phyloP scores from a whole-genome alignment of 2,888 invertebrate genomes.

The Plebejus melissa region DNA sequence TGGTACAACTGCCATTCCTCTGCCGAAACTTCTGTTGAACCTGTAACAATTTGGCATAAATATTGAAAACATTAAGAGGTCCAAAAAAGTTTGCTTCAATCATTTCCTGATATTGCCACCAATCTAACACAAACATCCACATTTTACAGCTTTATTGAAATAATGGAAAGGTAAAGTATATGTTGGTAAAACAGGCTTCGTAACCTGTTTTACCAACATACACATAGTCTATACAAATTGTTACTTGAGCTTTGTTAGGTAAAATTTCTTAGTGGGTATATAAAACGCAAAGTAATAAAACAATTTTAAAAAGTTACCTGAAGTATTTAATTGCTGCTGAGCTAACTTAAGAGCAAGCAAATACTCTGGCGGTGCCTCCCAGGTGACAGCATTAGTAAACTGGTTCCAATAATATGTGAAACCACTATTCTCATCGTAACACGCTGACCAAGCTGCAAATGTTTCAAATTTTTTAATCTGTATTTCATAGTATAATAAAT shows the following conservation, averaged over 20 bases:
- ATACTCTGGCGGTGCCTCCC: constrained; percentile 80
- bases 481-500: neutral
- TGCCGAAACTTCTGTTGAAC: constrained; percentile 64
- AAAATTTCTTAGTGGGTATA: too few relatives aligned
- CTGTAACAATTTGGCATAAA: constrained; percentile 39
- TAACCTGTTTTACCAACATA: too few relatives aligned
- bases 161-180: too few relatives aligned
- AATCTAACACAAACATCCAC: too few relatives aligned
- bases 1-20: constrained; percentile 73
- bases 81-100: too few relatives aligned
- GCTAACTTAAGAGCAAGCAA: constrained; percentile 65
- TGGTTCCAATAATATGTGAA: constrained; percentile 82
- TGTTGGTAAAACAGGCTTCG: too few relatives aligned
- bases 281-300: too few relatives aligned
- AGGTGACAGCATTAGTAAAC: constrained; percentile 79
- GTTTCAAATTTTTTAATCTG: neutral
- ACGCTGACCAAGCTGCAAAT: constrained; percentile 78
- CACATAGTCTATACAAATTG: too few relatives aligned
- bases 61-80: too few relatives aligned
- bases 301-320: constrained; percentile 46
- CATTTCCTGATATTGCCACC: too few relatives aligned
- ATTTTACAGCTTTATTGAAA: too few relatives aligned
- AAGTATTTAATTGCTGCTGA: constrained; percentile 58
- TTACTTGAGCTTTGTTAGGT: too few relatives aligned
- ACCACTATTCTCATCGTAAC: constrained; percentile 79